Evolutionary conservation across 2,113 vertebrate species (phyloP).

Genomic region (Microcebus jonahi): DNA sequence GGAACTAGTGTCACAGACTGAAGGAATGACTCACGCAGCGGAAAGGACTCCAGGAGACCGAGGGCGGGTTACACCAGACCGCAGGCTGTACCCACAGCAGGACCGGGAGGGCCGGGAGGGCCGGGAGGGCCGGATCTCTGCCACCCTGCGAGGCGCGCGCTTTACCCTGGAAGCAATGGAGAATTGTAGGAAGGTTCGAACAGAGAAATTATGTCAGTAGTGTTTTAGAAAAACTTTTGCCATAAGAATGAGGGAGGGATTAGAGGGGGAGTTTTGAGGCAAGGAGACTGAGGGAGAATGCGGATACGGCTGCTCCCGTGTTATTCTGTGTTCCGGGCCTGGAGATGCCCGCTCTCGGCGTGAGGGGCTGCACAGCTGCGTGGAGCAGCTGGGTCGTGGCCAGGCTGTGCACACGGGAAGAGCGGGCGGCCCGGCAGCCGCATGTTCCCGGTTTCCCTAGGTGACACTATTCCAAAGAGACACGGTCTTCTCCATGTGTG

Average conservation of each 20-base stretch:
- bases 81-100: no score
- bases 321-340: not conserved
- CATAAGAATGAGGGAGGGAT: not conserved
- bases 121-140: not conserved
- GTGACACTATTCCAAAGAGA: not conserved
- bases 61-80: rapidly evolving
- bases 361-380: not conserved
- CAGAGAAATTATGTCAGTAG: not conserved
- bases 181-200: not conserved
- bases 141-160: rapidly evolving
- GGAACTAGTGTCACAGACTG: no score
- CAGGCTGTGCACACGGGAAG: rapidly evolving
- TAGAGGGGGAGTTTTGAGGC: not conserved
- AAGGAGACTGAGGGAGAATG: not conserved
- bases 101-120: no score
- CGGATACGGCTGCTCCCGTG: no score
- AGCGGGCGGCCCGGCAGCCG: not conserved
- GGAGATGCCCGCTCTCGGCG: no score
- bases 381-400: rapidly evolving
- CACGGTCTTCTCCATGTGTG: not conserved
- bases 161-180: not conserved
- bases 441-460: not conserved
- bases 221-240: not conserved
- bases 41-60: rapidly evolving
- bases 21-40: not conserved